Evolutionary conservation across 2,113 vertebrate genomes (phyloP).

Genomic region (Lophius piscatorius): DNA sequence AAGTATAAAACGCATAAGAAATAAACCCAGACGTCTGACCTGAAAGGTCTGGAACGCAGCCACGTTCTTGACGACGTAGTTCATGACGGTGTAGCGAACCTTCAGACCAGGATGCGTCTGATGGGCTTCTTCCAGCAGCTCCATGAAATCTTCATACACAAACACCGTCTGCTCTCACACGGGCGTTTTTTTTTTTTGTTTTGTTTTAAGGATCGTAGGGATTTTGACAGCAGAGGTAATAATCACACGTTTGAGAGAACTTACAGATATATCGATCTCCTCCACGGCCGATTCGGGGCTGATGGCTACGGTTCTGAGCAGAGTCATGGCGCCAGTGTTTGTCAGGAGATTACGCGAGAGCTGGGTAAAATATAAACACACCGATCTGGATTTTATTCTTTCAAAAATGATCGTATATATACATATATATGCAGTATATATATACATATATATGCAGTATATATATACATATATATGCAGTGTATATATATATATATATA

Average conservation of each 20-base stretch:
- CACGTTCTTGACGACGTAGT: conserved; percentile 13
- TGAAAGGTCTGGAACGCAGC: conserved; percentile 28
- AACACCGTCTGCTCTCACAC: conserved; percentile 40
- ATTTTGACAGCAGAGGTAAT: too few species aligned
- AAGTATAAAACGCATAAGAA: too few species aligned
- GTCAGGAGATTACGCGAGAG: too few species aligned
- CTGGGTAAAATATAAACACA: too few species aligned
- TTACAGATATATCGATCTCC: conserved; percentile 83
- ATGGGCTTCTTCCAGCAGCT: conserved; percentile 34
- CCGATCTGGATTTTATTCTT: too few species aligned
- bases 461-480: too few species aligned
- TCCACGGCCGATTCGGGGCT: conserved; percentile 76
- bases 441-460: too few species aligned
- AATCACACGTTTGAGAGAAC: conserved; percentile 39
- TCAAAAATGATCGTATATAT: too few species aligned
- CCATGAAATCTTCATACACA: conserved; percentile 35
- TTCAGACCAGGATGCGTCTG: conserved; percentile 14
- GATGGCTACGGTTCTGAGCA: conserved; percentile 75
- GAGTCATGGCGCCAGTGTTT: conserved; percentile 59
- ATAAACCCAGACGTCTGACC: conserved; percentile 36
- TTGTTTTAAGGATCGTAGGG: too few species aligned
- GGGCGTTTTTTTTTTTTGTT: too few species aligned
- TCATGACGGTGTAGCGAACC: conserved; percentile 16
- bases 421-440: too few species aligned
- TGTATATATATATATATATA: too few species aligned